phyloP scores from a whole-genome alignment of 1,140 invertebrate genomes.

The Micrasema longulum region DNA sequence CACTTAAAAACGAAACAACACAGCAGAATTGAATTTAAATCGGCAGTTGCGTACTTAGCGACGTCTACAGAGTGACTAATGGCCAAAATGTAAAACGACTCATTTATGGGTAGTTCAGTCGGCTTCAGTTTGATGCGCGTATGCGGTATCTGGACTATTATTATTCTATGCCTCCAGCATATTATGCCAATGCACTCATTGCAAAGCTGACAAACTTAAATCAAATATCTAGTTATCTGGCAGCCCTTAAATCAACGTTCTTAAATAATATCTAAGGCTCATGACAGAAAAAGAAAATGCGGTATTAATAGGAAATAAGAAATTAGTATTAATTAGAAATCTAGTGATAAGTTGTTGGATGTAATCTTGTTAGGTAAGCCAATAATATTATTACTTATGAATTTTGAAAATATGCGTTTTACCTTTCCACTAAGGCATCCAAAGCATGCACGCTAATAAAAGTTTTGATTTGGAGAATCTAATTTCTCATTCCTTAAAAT shows the following conservation, averaged over 20 bases:
- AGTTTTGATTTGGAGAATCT: conserved; percentile 13
- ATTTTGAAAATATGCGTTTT: conserved; percentile 16
- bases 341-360: neutral
- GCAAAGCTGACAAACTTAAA: neutral
- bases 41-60: too few species aligned
- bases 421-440: conserved; percentile 35
- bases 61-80: too few species aligned
- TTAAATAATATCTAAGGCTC: conserved; percentile 7
- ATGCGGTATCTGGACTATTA: too few species aligned
- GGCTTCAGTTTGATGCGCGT: too few species aligned
- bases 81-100: too few species aligned
- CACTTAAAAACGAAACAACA: too few species aligned
- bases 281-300: conserved; percentile 15
- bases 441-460: conserved; percentile 34
- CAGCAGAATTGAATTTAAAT: too few species aligned
- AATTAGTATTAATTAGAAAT: conserved; percentile 5
- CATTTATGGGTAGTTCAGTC: too few species aligned
- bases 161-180: too few species aligned
- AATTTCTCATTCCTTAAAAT: conserved; percentile 40
- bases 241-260: neutral
- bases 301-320: conserved; percentile 21
- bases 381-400: conserved; percentile 23
- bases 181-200: too few species aligned
- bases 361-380: conserved; percentile 22
- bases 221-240: neutral